Base-by-base conservation (phyloP, 2,888 invertebrate species). In the Steinernema carpocapsae region DNA sequence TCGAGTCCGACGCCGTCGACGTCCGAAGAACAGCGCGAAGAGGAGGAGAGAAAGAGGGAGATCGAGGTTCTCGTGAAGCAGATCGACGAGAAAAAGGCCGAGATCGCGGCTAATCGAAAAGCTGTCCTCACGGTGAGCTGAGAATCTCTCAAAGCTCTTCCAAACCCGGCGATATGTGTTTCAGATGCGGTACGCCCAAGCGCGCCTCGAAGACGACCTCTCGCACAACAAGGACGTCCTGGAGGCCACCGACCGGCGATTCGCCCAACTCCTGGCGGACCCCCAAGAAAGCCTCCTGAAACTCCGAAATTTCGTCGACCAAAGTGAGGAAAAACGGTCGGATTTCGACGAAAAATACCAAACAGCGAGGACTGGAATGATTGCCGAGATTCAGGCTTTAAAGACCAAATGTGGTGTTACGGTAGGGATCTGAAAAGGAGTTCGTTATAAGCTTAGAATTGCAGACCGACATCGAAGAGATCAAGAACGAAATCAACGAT, bases 191-290 rank as follows among this genome's bases (percentile, higher is more conserved):
- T 64, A 64, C 32, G 64, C 64, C 19, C 64, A 64, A 64, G 64
- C 64, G 17, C 64, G 64, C 29, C 64, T 64, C 32, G 64, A 64
- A n/a, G 64, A 64, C 32, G 64, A 64, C 37, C 64, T 64, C 32
- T 64, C 64, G 29, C 64, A 64, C 32, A 64, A 64, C 64, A 64
- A 64, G 19, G 64, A 64, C 32, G 64, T 64, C n/a, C 32, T 64
- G 29, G 64, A 64, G 14, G 32, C 29, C 17, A 32, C 29, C 32
- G 64, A 64, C 29, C 32, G 32, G 3, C 29, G 64, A 26, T 64
- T 64, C 37, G 14, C 32, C 14, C 64, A 64, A n/a, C 64, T 64
- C 14, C 64, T 64, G 1, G 17, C 29, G 29, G n/a, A 64, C 37
- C 64, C 64, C 32, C 3, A 64, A 12, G 64, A 64, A 19, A 64